Conservation (phyloP, 2,113 vertebrate species). For the Pantherophis guttatus region DNA sequence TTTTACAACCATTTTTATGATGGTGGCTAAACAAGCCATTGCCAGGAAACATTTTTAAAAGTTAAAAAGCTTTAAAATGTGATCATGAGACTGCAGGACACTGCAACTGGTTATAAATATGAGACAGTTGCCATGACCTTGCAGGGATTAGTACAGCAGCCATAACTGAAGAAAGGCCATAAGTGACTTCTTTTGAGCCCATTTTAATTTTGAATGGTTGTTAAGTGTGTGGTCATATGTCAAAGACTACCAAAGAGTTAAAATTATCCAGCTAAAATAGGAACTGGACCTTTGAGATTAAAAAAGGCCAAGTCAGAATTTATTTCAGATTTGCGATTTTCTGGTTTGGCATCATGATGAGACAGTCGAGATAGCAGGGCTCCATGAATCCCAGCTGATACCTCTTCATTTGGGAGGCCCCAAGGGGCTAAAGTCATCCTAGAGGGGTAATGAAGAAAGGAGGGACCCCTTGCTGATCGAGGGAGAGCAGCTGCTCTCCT, state of each 20-base stretch:
- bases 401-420: too few species aligned
- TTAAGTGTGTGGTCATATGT: neutral
- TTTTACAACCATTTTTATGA: neutral
- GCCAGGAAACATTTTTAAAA: neutral
- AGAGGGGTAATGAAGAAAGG: too few species aligned
- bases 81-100: neutral
- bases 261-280: constrained; percentile 46
- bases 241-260: neutral
- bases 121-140: neutral
- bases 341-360: too few species aligned
- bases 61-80: neutral
- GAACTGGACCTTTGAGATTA: constrained; percentile 12
- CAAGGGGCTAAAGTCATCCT: too few species aligned
- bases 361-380: too few species aligned
- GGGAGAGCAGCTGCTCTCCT: too few species aligned
- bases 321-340: constrained; percentile 25
- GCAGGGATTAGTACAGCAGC: neutral
- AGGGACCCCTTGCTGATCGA: too few species aligned
- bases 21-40: neutral
- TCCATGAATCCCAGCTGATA: too few species aligned
- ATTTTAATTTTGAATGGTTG: neutral
- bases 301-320: constrained; percentile 27
- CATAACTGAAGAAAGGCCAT: neutral
- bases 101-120: neutral
- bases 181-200: neutral